Evolutionary conservation across 2,888 invertebrate species (phyloP), one percentile per base, ranked within the genome.

Genomic region (Notocelia uddmanniana): DNA sequence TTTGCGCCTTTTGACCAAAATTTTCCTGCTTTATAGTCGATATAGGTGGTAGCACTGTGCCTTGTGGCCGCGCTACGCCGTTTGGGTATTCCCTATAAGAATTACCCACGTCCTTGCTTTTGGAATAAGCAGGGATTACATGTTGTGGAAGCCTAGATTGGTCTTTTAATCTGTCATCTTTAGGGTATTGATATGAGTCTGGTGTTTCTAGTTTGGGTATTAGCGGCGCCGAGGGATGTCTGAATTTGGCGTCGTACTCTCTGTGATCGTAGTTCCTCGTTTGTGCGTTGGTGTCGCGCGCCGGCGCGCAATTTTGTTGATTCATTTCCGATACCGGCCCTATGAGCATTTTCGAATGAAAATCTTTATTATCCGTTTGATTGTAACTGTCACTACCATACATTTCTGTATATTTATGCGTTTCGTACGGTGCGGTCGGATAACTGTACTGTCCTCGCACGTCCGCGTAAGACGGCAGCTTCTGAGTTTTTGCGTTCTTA

Each of bases 321-420:
- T 94, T 94, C 82, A 90, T 90, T 80, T 93, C 93, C 68, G 94
- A 94, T 77, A 94, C 94, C 80, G 94, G 94, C 85, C 94, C 94
- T 80, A 94, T 92, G 72, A 93, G 89, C 93, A 94, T 94, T 85
- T 93, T 94, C 41, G 93, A 92, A 81, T 94, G 94, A 82, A 94
- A 94, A 85, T 94, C 94, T 89, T 94, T 94, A 85, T 86, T 94
- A 84, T 94, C 94, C 84, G 88, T 88, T 78, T 89, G 91, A 87
- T 81, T 90, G 86, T 87, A 94, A 88, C 85, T 92, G 87, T 94
- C 93, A 78, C 83, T 92, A 87, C 86, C 83, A 80, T 93, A 94
- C 79, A 87, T 81, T 85, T 94, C 93, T 84, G 91, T 87, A 86
- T 89, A 93, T 83, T 93, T 93, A 82, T 93, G 93, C 82, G 89